Evolutionary conservation across 2,888 invertebrate genomes (phyloP).

Genomic region (Macrostomum cliftonense): DNA sequence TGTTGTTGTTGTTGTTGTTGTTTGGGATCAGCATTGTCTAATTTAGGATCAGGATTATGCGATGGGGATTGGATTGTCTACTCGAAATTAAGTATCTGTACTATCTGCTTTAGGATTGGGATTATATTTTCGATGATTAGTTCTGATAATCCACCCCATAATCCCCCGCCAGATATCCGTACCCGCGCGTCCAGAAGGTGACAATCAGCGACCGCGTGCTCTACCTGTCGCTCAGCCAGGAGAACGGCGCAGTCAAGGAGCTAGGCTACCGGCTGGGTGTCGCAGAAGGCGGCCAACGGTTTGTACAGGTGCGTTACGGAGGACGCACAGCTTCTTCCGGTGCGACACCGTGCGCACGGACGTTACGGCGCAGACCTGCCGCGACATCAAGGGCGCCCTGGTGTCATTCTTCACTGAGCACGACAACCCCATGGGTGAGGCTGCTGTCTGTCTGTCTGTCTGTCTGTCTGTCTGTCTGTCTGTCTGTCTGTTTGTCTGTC

Average conservation of each 20-base stretch:
- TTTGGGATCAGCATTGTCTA: too few species aligned
- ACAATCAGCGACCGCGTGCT: conserved; percentile 26
- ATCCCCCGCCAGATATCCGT: conserved; percentile 22
- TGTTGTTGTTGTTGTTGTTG: too few species aligned
- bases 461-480: too few species aligned
- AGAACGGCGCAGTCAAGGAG: conserved; percentile 38
- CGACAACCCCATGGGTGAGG: conserved; percentile 32
- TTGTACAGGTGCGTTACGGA: conserved; percentile 65
- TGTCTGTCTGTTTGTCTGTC: too few species aligned
- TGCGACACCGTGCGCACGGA: conserved; percentile 72
- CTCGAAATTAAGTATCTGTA: too few species aligned
- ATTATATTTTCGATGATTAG: too few species aligned
- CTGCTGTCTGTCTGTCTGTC: too few species aligned
- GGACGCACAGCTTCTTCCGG: conserved; percentile 74
- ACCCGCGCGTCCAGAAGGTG: conserved; percentile 27
- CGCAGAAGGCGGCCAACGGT: conserved; percentile 59
- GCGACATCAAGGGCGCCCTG: conserved; percentile 71
- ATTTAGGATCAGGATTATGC: too few species aligned
- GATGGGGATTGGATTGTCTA: too few species aligned
- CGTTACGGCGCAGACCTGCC: conserved; percentile 67
- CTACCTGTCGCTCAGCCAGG: conserved; percentile 23
- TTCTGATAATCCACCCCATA: background rate
- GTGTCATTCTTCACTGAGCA: conserved; percentile 68
- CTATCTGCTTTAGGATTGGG: too few species aligned
- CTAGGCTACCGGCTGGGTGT: conserved; percentile 60